Evolutionary conservation across 2,888 invertebrate species (phyloP).

Genomic region (Ennomos fuscantarius): DNA sequence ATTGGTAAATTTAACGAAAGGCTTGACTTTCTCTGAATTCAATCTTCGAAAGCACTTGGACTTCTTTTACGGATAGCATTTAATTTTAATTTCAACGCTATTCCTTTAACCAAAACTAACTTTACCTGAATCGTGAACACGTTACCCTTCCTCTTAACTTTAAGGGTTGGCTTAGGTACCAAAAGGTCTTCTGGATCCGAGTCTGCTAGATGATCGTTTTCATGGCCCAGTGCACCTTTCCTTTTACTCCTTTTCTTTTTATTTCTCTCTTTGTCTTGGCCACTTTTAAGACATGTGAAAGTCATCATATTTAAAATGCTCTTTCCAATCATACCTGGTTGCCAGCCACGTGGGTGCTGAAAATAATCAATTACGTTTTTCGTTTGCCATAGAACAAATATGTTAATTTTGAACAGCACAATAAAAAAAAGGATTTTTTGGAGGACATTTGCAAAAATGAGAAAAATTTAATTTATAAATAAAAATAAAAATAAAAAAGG

Average conservation of each 20-base stretch:
- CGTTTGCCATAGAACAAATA: too few relatives aligned
- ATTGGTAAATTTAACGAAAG: too few relatives aligned
- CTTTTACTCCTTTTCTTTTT: slow-evolving; percentile 68
- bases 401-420: too few relatives aligned
- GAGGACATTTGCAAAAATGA: too few relatives aligned
- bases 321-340: slow-evolving; percentile 83
- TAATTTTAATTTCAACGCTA: slow-evolving; percentile 3
- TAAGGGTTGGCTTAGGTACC: slow-evolving; percentile 87
- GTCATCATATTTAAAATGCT: slow-evolving; percentile 77
- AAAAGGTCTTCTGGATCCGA: slow-evolving; percentile 78
- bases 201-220: slow-evolving; percentile 62
- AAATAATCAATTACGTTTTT: not conserved
- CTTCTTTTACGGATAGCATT: too few relatives aligned
- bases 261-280: slow-evolving; percentile 67
- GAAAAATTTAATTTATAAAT: too few relatives aligned
- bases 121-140: slow-evolving; percentile 86
- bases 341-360: slow-evolving; percentile 82
- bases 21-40: too few relatives aligned
- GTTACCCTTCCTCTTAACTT: slow-evolving; percentile 87
- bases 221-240: slow-evolving; percentile 51
- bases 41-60: too few relatives aligned
- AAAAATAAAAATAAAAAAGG: too few relatives aligned
- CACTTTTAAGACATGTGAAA: slow-evolving; percentile 70
- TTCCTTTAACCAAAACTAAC: not conserved
- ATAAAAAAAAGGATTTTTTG: not conserved